A percentile compares a stretch with the other conserved stretches of the same genome.
Conservation (phyloP, 2,888 invertebrate genomes). For the Chymomyza fuscimana region DNA sequence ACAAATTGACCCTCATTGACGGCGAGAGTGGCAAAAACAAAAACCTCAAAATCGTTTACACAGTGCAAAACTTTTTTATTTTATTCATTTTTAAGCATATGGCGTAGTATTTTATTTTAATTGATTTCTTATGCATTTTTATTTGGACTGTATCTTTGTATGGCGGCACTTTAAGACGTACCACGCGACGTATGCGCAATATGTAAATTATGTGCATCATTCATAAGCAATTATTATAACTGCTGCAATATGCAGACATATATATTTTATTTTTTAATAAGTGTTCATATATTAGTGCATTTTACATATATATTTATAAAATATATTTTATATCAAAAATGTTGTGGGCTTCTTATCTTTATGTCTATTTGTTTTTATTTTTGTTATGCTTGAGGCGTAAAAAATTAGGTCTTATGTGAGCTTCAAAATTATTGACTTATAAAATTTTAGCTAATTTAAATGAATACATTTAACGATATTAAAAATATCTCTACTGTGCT, state of each 20-base stretch:
- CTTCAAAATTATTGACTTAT: too few species aligned
- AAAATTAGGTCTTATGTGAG: too few species aligned
- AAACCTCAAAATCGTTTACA: conserved; percentile 3
- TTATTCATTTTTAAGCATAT: background rate
- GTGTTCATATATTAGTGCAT: too few species aligned
- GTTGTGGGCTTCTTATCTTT: too few species aligned
- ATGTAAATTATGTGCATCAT: background rate
- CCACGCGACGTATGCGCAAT: conserved; percentile 5
- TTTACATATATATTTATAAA: too few species aligned
- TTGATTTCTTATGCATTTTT: background rate
- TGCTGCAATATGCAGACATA: background rate
- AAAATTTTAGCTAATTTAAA: too few species aligned
- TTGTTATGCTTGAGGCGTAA: too few species aligned
- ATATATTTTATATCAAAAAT: background rate
- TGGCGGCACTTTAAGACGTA: background rate
- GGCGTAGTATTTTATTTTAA: background rate
- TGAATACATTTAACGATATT: too few species aligned
- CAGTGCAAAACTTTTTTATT: background rate
- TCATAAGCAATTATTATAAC: background rate
- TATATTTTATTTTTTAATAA: too few species aligned
- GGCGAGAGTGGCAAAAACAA: conserved; percentile 10
- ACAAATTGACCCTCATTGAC: conserved; percentile 57
- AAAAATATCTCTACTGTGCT: too few species aligned
- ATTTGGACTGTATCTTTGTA: background rate
- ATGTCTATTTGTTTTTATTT: too few species aligned